Conservation (phyloP, 37 sponge, comb jelly and placozoan genomes). For the Bolinopsis microptera region DNA sequence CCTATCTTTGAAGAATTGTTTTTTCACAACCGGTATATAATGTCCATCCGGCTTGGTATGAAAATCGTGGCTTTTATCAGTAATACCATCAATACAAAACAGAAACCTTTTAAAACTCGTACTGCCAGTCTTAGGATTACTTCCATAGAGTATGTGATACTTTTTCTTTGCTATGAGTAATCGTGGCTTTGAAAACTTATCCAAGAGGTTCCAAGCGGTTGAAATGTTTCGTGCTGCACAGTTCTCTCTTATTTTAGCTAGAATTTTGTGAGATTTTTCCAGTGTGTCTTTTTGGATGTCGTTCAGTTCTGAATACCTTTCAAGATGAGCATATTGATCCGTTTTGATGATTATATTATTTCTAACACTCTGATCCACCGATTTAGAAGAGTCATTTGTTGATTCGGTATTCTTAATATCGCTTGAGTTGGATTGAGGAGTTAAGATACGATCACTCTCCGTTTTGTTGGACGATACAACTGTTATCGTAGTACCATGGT, state of each 20-base stretch:
- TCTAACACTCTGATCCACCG: too few species aligned
- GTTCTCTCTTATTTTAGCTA: constrained; percentile 5
- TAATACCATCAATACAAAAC: background rate
- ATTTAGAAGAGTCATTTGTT: too few species aligned
- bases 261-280: background rate
- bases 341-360: too few species aligned
- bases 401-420: too few species aligned
- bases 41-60: background rate
- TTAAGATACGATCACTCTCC: too few species aligned
- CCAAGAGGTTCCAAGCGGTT: background rate
- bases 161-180: background rate
- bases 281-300: background rate
- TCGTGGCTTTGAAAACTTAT: background rate
- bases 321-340: too few species aligned
- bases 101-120: constrained; percentile 38
- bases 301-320: too few species aligned
- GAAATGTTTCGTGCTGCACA: background rate
- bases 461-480: too few species aligned
- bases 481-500: too few species aligned
- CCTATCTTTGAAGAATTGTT: background rate
- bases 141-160: background rate
- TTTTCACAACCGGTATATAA: background rate
- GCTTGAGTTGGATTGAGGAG: too few species aligned
- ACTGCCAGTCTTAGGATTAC: constrained; percentile 5
- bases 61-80: background rate